Conservation (phyloP, 2,888 invertebrate genomes). For the Colletes collaris region DNA sequence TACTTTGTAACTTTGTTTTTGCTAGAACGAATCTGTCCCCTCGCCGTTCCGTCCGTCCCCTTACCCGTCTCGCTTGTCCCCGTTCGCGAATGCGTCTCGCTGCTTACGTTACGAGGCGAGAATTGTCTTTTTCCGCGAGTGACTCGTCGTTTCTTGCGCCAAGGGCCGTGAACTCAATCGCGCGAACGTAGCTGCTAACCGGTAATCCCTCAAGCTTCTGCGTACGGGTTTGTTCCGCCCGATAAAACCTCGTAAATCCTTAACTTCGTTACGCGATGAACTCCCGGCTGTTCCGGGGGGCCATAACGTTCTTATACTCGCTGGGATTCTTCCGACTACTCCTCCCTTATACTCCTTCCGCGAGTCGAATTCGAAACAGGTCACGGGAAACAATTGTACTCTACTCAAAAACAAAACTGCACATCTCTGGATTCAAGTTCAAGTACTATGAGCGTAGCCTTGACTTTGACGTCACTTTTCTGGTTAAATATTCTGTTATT, state of each 20-base stretch:
- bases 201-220: conserved; percentile 3
- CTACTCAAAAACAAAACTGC: too few relatives aligned
- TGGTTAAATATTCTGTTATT: too few relatives aligned
- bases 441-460: too few relatives aligned
- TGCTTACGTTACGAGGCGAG: not conserved
- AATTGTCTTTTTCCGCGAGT: conserved; percentile 5
- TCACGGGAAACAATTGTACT: too few relatives aligned
- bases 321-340: too few relatives aligned
- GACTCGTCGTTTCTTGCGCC: conserved; percentile 10
- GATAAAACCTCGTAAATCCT: conserved; percentile 51
- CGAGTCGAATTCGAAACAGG: too few relatives aligned
- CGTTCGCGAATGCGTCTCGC: not conserved
- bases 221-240: conserved; percentile 13
- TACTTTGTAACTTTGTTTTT: conserved; percentile 44
- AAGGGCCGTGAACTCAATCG: too few relatives aligned
- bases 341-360: not conserved
- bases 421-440: too few relatives aligned
- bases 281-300: too few relatives aligned
- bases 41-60: conserved; percentile 1
- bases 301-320: too few relatives aligned
- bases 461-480: too few relatives aligned
- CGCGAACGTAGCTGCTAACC: too few relatives aligned
- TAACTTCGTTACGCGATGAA: conserved; percentile 50
- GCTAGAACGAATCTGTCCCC: conserved; percentile 29
- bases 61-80: not conserved